phyloP scores from a whole-genome alignment of 2,797 vertebrate species.

The Epinephelus coioides region DNA sequence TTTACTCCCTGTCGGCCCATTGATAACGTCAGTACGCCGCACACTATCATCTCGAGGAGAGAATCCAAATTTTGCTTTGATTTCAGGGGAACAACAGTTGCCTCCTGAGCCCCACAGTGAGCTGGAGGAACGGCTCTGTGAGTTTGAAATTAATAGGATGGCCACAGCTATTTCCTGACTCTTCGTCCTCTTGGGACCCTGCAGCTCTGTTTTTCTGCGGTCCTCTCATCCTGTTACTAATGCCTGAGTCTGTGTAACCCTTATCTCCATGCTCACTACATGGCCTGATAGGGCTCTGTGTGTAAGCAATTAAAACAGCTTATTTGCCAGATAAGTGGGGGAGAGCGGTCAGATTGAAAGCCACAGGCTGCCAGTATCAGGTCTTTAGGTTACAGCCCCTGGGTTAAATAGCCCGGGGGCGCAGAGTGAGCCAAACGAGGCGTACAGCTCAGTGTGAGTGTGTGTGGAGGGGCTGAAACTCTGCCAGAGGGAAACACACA shows the following conservation, averaged over 20 bases:
- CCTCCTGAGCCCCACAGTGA: constrained; percentile 56
- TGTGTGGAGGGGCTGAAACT: constrained; percentile 26
- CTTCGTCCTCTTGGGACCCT: constrained; percentile 63
- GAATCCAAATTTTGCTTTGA: constrained; percentile 50
- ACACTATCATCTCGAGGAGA: not conserved
- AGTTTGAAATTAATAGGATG: constrained; percentile 77
- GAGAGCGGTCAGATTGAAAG: constrained; percentile 76
- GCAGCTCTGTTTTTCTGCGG: constrained; percentile 80
- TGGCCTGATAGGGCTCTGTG: constrained; percentile 81
- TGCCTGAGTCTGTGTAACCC: constrained; percentile 81
- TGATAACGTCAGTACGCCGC: constrained; percentile 3
- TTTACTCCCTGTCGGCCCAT: not conserved
- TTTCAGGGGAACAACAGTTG: constrained; percentile 38
- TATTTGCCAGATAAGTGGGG: constrained; percentile 82
- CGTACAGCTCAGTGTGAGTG: constrained; percentile 19
- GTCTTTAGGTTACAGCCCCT: constrained; percentile 78
- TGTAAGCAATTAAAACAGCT: constrained; percentile 84
- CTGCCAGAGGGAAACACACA: constrained; percentile 37
- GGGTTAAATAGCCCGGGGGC: constrained; percentile 71
- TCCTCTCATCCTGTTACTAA: constrained; percentile 83
- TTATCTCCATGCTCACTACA: constrained; percentile 82
- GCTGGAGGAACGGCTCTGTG: constrained; percentile 42
- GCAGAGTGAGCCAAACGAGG: constrained; percentile 47
- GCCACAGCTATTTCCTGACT: constrained; percentile 77
- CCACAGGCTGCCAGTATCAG: constrained; percentile 78